phyloP scores from a whole-genome alignment of 1,140 invertebrate species.

The Drosophila pruinosa region DNA sequence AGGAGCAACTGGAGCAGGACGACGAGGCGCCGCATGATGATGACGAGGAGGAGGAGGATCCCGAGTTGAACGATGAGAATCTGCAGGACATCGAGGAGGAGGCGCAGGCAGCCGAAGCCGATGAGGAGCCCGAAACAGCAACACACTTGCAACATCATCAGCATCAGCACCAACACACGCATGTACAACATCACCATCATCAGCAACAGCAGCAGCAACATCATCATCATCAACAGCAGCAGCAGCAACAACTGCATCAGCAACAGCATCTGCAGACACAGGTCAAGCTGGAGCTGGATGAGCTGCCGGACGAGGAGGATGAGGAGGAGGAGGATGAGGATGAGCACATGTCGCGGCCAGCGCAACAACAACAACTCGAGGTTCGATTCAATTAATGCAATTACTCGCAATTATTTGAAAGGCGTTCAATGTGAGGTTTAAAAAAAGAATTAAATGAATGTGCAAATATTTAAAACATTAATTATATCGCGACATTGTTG shows the following conservation, averaged over 20 bases:
- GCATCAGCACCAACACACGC: constrained; percentile 22
- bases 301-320: constrained; percentile 46
- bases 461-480: too few relatives aligned
- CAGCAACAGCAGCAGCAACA: constrained; percentile 6
- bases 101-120: constrained; percentile 75
- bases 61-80: constrained; percentile 77
- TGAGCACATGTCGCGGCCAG: constrained; percentile 27
- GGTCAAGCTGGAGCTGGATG: constrained; percentile 70
- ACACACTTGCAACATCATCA: constrained; percentile 28
- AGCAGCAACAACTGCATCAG: constrained; percentile 7
- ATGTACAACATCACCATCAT: background rate
- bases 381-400: background rate
- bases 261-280: constrained; percentile 44
- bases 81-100: constrained; percentile 79
- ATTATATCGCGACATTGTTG: too few relatives aligned
- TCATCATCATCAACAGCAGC: constrained; percentile 1
- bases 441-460: too few relatives aligned
- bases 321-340: constrained; percentile 60
- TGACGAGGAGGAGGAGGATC: constrained; percentile 75
- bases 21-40: constrained; percentile 40
- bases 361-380: constrained; percentile 36
- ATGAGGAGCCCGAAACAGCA: constrained; percentile 67
- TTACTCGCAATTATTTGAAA: background rate
- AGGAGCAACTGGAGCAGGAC: constrained; percentile 50
- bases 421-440: too few relatives aligned